Conservation (phyloP, 2,888 invertebrate species). For the Trileptium ribeirensis region DNA sequence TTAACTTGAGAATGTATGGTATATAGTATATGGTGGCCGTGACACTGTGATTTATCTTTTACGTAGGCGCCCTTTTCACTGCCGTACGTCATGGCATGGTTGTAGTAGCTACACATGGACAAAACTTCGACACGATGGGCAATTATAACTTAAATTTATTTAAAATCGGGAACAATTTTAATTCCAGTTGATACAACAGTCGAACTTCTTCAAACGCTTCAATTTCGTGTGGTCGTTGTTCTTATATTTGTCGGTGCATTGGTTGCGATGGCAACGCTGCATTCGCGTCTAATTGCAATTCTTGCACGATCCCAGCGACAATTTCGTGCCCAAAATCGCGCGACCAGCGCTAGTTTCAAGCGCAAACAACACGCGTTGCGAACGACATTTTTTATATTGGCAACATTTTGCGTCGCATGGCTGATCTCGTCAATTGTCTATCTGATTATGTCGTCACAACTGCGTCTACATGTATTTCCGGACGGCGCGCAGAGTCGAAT, state of each 20-base stretch:
- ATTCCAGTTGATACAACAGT: too few relatives aligned
- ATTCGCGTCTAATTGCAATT: not conserved
- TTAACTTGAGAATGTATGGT: too few relatives aligned
- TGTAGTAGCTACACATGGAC: too few relatives aligned
- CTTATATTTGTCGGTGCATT: not conserved
- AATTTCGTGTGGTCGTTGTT: not conserved
- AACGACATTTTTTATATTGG: not conserved
- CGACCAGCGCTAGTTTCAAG: not conserved
- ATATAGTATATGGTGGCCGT: too few relatives aligned
- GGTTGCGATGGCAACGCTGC: not conserved
- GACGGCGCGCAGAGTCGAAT: not conserved
- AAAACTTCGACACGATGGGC: too few relatives aligned
- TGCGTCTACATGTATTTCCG: not conserved
- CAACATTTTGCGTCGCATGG: not conserved
- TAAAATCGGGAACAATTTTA: too few relatives aligned
- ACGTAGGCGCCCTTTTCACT: too few relatives aligned
- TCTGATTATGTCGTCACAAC: not conserved
- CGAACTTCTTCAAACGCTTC: not conserved
- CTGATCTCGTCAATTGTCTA: not conserved
- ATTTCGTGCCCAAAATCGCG: not conserved
- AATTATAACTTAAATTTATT: too few relatives aligned
- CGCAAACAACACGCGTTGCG: not conserved
- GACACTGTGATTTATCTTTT: too few relatives aligned
- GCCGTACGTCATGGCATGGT: too few relatives aligned
- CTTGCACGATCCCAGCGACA: not conserved